Base-by-base conservation (phyloP, 1,140 invertebrate species). In the Microplitis mediator region DNA sequence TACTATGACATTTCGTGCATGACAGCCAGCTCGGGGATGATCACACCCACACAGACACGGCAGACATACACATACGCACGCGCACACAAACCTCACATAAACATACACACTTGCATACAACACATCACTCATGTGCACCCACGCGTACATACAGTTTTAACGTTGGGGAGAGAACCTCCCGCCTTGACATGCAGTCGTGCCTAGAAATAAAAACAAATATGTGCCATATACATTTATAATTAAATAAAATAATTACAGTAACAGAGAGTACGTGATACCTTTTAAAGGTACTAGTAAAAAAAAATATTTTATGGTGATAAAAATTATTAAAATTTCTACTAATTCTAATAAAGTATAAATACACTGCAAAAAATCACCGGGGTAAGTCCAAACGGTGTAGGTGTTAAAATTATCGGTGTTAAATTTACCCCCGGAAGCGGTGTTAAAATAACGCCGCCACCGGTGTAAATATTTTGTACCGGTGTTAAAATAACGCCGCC, bases 131-230 rank as follows among this genome's bases (percentile, higher is more conserved):
- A 36, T 54, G 36, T 67, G 67, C 64, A 64, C 39, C 35, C 52
- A 50, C 71, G 31, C 75, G 69, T 76, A 76, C 75, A 76, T 76
- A 76, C 75, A 69, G 50, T 75, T 75, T 71, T 66, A 34, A 60
- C 69, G 71, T 70, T 71, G 61, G 56, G 64, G 36, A 64, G 51
- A 14, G 69, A 9, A 73, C 51, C 69, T 75, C 69, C 74, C 69
- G 72, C 69, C 72, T 76, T 76, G 68, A 71, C 69, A 76, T 76
- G 65, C 69, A 74, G 34, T 70, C 69, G 72, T 74, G 72, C 72
- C 75, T 76, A 76, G 69, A 75, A 75, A 71, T 67, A 58, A 73
- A 76, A 76, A 65, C 23, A 66, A 66, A 62, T 52, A 32, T 63
- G 35, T 61, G 8, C 13, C 32, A 72, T 36, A 14, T 34, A 52